Base-by-base conservation (phyloP, 2,888 invertebrate species). In the Neocrepidodera transversa region DNA sequence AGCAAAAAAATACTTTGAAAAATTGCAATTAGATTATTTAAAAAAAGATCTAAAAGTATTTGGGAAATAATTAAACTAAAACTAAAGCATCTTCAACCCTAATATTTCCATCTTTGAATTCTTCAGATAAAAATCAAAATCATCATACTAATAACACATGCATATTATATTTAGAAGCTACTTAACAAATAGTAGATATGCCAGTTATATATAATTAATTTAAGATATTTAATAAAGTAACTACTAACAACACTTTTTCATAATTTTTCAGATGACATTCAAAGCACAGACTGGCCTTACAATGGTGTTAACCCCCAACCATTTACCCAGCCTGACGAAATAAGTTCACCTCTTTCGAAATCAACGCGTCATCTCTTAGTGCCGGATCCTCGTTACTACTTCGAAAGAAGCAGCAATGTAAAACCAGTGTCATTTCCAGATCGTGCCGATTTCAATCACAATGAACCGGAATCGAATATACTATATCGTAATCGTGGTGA, bases 241-340 rank as follows among this genome's bases (percentile, higher is more conserved):
- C 35, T 4, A 35, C 35, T 35, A 35, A 35, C 35, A 13, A 2
- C 10, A 10, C 8, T 23, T 18, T 43, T 18, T 32, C 13, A 36
- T 18, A n/a, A 38, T 32, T 42, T 51, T 82, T 64, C 79, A 84
- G 83, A 89, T 68, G 85, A 87, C 62, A 86, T 86, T 64, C 84
- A 87, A 55, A 90, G 89, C 60, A 92, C 91, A 3, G 91, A 91
- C 65, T 88, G 88, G 71, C 91, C 92, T 0, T 83, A 23, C 23
- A 83, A 89, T 65, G 87, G 89, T n/a, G 91, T 89, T 68, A 91
- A 91, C 0, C 87, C 89, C 2, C 86, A 88, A 69, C 89, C 90
- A 71, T 91, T 88, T 77, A 92, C 91, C 1, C 90, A 91, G 76
- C 89, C 91, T 51, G 91, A 90, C 64, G 90, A 91, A 71, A 84